phyloP scores from a whole-genome alignment of 2,888 invertebrate species.

The Digitonthophagus gazella region DNA sequence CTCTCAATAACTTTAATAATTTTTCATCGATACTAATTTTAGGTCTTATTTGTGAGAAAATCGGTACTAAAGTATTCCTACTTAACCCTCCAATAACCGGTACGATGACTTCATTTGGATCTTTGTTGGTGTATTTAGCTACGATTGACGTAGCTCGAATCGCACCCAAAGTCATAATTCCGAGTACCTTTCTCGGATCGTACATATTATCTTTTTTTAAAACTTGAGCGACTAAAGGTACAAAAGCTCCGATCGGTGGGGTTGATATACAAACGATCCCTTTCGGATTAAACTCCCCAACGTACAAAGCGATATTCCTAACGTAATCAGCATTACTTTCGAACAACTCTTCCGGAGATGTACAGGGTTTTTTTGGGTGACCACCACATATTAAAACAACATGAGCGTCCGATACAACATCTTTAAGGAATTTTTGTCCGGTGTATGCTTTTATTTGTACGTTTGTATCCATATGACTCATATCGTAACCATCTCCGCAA shows the following conservation, averaged over 20 bases:
- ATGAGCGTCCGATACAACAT: slow-evolving; percentile 42
- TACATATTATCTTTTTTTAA: slow-evolving; percentile 44
- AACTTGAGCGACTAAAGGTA: slow-evolving; percentile 48
- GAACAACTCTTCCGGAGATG: slow-evolving; percentile 40
- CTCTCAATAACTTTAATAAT: slow-evolving; percentile 34
- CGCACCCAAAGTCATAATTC: slow-evolving; percentile 39
- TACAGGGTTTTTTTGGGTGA: slow-evolving; percentile 35
- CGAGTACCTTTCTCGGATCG: slow-evolving; percentile 44
- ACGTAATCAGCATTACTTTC: slow-evolving; percentile 44
- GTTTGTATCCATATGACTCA: slow-evolving; percentile 46
- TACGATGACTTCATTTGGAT: slow-evolving; percentile 40
- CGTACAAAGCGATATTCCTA: slow-evolving; percentile 41
- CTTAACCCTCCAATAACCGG: slow-evolving; percentile 46
- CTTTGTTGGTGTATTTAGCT: slow-evolving; percentile 36
- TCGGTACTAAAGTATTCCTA: slow-evolving; percentile 41
- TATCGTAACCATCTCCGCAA: slow-evolving; percentile 42
- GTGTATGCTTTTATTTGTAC: slow-evolving; percentile 41
- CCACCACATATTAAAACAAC: slow-evolving; percentile 46
- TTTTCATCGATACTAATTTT: slow-evolving; percentile 17
- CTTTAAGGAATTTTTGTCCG: slow-evolving; percentile 40
- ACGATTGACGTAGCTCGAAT: slow-evolving; percentile 43
- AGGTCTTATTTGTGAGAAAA: slow-evolving; percentile 44
- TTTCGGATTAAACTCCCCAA: slow-evolving; percentile 46
- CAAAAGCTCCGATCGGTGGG: slow-evolving; percentile 46
- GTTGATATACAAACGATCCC: slow-evolving; percentile 44